Evolutionary conservation across 2,113 vertebrate species (phyloP).

Genomic region (Calyptomena viridis): DNA sequence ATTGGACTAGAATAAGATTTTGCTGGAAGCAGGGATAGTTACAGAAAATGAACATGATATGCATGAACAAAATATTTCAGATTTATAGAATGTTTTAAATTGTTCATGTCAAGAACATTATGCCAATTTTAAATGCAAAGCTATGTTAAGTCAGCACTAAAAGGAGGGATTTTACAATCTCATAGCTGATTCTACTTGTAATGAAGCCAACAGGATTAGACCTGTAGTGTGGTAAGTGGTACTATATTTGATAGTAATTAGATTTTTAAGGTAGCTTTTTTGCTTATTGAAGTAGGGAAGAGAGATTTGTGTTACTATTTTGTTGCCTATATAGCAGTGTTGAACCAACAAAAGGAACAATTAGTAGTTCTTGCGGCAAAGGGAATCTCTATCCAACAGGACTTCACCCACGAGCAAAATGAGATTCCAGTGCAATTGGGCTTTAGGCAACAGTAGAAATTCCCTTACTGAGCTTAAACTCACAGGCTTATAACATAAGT

Average conservation of each 20-base stretch:
- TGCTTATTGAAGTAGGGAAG: neutral
- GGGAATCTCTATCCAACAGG: neutral
- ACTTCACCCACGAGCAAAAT: neutral
- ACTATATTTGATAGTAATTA: neutral
- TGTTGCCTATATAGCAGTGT: neutral
- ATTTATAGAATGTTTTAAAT: neutral
- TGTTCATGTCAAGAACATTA: neutral
- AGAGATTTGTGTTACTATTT: neutral
- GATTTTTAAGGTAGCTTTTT: neutral
- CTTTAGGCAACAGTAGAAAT: neutral
- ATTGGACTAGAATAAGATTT: constrained; percentile 21
- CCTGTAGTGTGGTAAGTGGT: neutral
- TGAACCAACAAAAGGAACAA: neutral
- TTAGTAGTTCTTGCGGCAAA: neutral
- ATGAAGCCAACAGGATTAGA: neutral
- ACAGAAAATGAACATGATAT: neutral
- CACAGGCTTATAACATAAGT: neutral
- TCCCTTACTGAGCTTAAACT: neutral
- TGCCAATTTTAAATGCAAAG: neutral
- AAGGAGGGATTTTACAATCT: neutral
- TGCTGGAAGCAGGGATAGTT: neutral
- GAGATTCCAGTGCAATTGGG: neutral
- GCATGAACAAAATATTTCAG: neutral
- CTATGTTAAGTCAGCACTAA: neutral
- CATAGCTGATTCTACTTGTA: neutral